phyloP scores from a whole-genome alignment of 2,888 invertebrate species.

The Drosophila picticornis region DNA sequence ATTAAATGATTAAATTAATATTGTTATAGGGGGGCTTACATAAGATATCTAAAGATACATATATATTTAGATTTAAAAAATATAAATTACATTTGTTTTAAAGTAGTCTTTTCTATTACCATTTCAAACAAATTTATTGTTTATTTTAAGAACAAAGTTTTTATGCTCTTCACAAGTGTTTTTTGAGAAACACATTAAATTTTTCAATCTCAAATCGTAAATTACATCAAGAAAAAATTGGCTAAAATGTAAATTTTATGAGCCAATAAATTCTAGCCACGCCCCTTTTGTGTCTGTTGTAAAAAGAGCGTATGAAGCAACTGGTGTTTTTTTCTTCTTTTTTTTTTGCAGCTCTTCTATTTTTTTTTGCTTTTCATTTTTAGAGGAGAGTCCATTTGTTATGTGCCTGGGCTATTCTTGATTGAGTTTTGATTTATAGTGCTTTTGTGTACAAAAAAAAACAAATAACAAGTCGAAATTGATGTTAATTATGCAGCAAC shows the following conservation, averaged over 20 bases:
- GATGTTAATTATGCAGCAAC: conserved; percentile 69
- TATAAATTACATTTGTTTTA: background rate
- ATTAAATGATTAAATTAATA: background rate
- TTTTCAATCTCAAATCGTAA: background rate
- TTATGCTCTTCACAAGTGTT: background rate
- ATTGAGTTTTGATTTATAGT: conserved; percentile 61
- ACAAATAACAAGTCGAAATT: conserved; percentile 50
- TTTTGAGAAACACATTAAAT: background rate
- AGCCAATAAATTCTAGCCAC: conserved; percentile 12
- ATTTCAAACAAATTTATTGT: background rate
- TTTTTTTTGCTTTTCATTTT: conserved; percentile 32
- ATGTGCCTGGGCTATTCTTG: conserved; percentile 31
- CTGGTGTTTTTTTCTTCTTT: conserved; percentile 6
- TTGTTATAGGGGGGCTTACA: background rate
- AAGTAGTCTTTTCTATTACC: background rate
- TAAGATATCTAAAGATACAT: background rate
- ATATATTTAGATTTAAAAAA: background rate
- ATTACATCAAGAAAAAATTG: conserved; percentile 4
- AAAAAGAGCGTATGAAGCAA: conserved; percentile 23
- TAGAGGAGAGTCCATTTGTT: conserved; percentile 57
- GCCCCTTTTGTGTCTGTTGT: conserved; percentile 21
- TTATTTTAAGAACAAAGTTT: background rate
- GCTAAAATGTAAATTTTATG: background rate
- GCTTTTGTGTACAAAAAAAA: conserved; percentile 22
- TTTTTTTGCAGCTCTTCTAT: background rate